A percentile compares a stretch with the other conserved stretches of the same genome.
These are phyloP conservation scores for Lacanobia wlatinum DNA, from an alignment of 2,888 invertebrate species.

Conservation along the genomic window DNA sequence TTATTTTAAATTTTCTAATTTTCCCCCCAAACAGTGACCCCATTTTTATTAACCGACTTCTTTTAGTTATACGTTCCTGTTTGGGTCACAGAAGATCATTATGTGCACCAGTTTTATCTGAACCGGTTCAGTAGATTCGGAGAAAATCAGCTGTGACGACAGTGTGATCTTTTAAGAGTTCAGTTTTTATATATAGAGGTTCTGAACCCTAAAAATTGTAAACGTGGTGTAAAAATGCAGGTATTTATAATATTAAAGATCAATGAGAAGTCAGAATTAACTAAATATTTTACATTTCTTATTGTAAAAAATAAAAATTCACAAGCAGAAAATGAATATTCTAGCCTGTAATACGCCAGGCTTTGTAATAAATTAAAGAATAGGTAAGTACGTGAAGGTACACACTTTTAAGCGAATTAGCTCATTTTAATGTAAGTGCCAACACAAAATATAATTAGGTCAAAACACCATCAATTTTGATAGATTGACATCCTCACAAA, in stretches of 20 bases:
- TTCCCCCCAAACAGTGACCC: no score
- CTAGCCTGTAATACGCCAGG: background rate
- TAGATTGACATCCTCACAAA: background rate
- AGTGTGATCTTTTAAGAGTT: no score
- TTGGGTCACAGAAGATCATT: no score
- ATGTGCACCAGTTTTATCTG: no score
- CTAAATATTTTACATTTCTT: background rate
- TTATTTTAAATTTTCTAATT: no score
- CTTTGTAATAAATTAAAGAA: background rate
- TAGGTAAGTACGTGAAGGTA: background rate
- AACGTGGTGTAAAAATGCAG: background rate
- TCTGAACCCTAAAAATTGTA: no score
- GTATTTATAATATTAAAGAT: background rate
- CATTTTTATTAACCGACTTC: no score
- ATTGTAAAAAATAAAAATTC: background rate
- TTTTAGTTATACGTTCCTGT: no score
- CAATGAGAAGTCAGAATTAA: background rate
- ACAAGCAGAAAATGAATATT: background rate
- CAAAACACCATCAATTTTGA: background rate
- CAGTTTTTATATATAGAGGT: no score
- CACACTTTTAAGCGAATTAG: constrained; percentile 17
- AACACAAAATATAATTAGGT: constrained; percentile 3
- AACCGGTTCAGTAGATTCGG: no score
- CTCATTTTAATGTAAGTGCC: constrained; percentile 6
- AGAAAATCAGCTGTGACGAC: no score